Conservation (phyloP, 2,888 invertebrate genomes). For the Glomeris marginata region DNA sequence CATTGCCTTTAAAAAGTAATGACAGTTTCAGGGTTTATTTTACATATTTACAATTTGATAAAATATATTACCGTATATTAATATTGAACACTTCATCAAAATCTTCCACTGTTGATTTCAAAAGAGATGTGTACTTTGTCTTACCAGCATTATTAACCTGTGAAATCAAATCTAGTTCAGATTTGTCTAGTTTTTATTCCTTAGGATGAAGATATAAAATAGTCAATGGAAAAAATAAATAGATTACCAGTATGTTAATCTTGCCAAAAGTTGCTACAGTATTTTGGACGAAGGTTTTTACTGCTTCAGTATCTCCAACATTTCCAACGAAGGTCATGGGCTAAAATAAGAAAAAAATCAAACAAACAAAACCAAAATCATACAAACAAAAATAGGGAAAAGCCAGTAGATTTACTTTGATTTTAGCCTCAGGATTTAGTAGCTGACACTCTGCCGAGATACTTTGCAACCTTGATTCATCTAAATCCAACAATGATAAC, state of each 20-base stretch:
- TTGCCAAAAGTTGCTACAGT: slow-evolving; percentile 6
- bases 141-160: slow-evolving; percentile 11
- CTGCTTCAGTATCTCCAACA: slow-evolving; percentile 2
- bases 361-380: slow-evolving; percentile 1
- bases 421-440: background rate
- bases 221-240: background rate
- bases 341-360: background rate
- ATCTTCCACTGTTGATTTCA: slow-evolving; percentile 7
- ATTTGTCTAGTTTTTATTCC: background rate
- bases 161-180: background rate
- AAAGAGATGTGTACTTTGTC: background rate
- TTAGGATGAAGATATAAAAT: background rate
- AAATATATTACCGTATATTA: slow-evolving; percentile 10
- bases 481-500: background rate
- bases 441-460: slow-evolving; percentile 4
- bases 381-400: background rate
- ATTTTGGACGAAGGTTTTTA: slow-evolving; percentile 6
- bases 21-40: too few relatives aligned
- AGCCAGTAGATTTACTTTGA: background rate
- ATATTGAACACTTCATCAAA: slow-evolving; percentile 8
- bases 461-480: background rate
- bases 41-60: too few relatives aligned
- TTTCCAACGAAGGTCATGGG: slow-evolving; percentile 7
- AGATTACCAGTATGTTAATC: slow-evolving; percentile 8
- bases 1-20: too few relatives aligned